phyloP scores from a whole-genome alignment of 2,797 vertebrate genomes.

The Paedocypris micromegethes region DNA sequence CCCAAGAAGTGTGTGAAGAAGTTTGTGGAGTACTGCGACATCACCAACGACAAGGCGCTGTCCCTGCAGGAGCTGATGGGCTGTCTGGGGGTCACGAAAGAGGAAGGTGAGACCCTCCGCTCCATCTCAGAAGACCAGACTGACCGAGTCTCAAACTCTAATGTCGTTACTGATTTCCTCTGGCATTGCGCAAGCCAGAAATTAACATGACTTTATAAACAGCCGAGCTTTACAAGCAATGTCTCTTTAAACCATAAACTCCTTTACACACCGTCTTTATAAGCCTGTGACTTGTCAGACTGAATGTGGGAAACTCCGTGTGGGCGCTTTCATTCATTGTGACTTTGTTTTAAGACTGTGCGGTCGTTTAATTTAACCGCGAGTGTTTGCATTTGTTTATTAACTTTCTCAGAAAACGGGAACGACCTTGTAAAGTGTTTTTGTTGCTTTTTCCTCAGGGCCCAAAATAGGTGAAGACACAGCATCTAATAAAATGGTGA shows the following conservation, averaged over 20 bases:
- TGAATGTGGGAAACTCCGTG: background rate
- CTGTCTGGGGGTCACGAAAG: constrained; percentile 86
- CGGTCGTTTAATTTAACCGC: constrained; percentile 5
- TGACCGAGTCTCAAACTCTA: background rate
- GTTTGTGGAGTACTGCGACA: constrained; percentile 94
- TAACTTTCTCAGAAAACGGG: constrained; percentile 25
- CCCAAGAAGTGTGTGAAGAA: constrained; percentile 96
- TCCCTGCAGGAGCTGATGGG: constrained; percentile 91
- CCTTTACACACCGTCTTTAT: too few species aligned
- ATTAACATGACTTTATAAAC: too few species aligned
- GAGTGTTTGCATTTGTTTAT: constrained; percentile 8
- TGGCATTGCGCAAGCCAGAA: background rate
- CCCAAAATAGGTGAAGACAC: constrained; percentile 73
- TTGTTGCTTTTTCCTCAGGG: constrained; percentile 54
- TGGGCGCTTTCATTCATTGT: background rate
- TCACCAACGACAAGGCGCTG: constrained; percentile 85
- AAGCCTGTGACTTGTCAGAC: background rate
- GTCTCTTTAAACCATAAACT: too few species aligned
- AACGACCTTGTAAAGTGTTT: constrained; percentile 26
- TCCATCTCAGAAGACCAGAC: background rate
- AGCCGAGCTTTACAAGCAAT: too few species aligned
- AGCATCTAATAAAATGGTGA: constrained; percentile 79
- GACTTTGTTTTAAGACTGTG: constrained; percentile 12
- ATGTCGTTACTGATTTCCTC: background rate
- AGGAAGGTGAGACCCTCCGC: constrained; percentile 70